Conservation (phyloP, 2,797 vertebrate species). For the Neosilurus mollespiculum region DNA sequence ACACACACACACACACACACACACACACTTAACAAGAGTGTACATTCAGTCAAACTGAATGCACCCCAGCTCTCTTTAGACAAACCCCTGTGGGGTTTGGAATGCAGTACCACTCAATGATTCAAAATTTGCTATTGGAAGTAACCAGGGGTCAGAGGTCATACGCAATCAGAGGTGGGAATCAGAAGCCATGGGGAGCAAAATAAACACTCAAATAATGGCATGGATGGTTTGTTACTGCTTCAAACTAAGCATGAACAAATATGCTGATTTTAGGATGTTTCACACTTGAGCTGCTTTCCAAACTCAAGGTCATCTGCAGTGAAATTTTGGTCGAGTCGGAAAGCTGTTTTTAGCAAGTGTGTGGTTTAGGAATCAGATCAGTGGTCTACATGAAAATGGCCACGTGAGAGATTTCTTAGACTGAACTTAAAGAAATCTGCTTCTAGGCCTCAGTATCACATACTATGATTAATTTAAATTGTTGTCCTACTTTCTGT, state of each 20-base stretch:
- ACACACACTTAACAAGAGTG: constrained; percentile 15
- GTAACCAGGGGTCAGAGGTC: background rate
- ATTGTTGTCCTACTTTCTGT: background rate
- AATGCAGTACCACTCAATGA: constrained; percentile 30
- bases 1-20: background rate
- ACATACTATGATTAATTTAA: background rate
- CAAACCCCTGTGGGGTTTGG: background rate
- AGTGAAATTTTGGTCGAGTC: background rate
- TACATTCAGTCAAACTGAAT: constrained; percentile 3
- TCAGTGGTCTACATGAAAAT: background rate
- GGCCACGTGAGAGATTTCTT: background rate
- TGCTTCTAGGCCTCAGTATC: background rate
- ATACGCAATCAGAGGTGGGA: constrained; percentile 34
- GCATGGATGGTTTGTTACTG: background rate
- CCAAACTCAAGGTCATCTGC: background rate
- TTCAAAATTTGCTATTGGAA: constrained; percentile 2
- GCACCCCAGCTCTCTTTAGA: constrained; percentile 21
- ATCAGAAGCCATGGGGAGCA: constrained; percentile 14
- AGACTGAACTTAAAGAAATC: background rate
- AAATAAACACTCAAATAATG: constrained; percentile 11
- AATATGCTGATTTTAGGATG: constrained; percentile 7
- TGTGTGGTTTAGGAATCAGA: background rate
- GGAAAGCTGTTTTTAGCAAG: background rate
- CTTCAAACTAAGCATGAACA: constrained; percentile 12
- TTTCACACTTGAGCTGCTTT: constrained; percentile 13